Conservation (phyloP, 2,888 invertebrate genomes). For the Caenorhabditis zanzibari region DNA sequence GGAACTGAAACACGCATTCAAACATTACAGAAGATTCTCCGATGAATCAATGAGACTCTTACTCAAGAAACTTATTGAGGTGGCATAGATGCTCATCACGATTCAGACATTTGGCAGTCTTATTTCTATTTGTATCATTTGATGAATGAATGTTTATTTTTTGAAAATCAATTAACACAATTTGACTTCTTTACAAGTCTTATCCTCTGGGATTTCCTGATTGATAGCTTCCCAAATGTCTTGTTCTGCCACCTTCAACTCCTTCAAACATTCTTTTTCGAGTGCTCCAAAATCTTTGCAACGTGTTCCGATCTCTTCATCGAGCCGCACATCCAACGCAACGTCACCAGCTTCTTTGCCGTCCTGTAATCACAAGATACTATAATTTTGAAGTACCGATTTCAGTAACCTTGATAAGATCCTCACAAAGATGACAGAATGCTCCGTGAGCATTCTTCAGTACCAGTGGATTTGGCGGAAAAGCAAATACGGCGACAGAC, state of each 20-base stretch:
- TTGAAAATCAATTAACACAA: conserved; percentile 4
- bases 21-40: conserved; percentile 24
- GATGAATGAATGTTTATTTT: not conserved
- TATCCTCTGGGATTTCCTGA: conserved; percentile 50
- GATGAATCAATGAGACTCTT: conserved; percentile 41
- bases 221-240: conserved; percentile 56
- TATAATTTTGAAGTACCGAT: not conserved
- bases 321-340: conserved; percentile 42
- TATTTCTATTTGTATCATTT: not conserved
- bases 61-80: conserved; percentile 30
- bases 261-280: conserved; percentile 36
- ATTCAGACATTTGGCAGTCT: not conserved
- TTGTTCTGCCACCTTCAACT: conserved; percentile 47
- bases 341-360: conserved; percentile 57
- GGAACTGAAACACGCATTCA: conserved; percentile 39
- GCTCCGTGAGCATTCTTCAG: conserved; percentile 55
- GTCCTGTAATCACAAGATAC: conserved; percentile 14
- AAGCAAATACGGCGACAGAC: not conserved
- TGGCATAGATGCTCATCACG: conserved; percentile 3
- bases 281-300: conserved; percentile 38
- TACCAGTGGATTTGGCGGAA: conserved; percentile 28
- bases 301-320: conserved; percentile 52
- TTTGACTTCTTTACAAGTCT: conserved; percentile 48
- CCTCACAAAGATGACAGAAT: conserved; percentile 58
- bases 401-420: conserved; percentile 43